Percentiles rank a stretch among this genome's conserved stretches.
phyloP scores from a whole-genome alignment of 2,888 invertebrate genomes.

The Zygogramma bicolorata region DNA sequence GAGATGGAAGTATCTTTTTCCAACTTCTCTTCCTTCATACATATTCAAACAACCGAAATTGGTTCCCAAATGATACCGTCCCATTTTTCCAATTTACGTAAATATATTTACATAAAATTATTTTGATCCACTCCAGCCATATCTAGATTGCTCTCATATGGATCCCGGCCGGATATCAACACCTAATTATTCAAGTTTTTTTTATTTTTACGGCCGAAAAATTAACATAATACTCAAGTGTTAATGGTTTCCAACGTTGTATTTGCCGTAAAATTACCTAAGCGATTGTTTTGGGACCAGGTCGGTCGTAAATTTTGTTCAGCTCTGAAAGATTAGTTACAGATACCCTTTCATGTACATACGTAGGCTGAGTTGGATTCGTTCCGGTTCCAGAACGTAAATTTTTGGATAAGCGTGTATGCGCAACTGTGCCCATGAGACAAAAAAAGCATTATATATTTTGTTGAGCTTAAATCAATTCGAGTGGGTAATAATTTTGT shows the following conservation, averaged over 20 bases:
- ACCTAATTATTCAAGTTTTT: constrained; percentile 6
- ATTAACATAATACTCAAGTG: constrained; percentile 29
- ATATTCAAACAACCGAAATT: too few relatives aligned
- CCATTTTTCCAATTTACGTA: too few relatives aligned
- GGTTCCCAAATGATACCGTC: too few relatives aligned
- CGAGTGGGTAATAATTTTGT: too few relatives aligned
- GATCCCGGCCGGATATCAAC: neutral
- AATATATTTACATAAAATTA: too few relatives aligned
- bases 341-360: constrained; percentile 3
- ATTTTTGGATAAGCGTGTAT: neutral
- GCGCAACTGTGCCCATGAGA: neutral
- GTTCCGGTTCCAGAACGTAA: neutral
- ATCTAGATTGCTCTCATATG: constrained; percentile 1
- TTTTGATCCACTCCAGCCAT: neutral
- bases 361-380: neutral
- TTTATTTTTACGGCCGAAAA: constrained; percentile 11
- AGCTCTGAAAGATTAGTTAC: constrained; percentile 6
- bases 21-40: too few relatives aligned
- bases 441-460: neutral
- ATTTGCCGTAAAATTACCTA: constrained; percentile 12
- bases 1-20: too few relatives aligned
- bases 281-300: constrained; percentile 9
- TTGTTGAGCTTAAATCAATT: too few relatives aligned
- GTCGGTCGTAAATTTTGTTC: constrained; percentile 4
- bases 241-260: constrained; percentile 19